Percentiles rank a stretch among this genome's conserved stretches.
These are phyloP conservation scores for Lucilia cuprina DNA, from an alignment of 1,140 invertebrate species.

Conservation along the genomic window DNA sequence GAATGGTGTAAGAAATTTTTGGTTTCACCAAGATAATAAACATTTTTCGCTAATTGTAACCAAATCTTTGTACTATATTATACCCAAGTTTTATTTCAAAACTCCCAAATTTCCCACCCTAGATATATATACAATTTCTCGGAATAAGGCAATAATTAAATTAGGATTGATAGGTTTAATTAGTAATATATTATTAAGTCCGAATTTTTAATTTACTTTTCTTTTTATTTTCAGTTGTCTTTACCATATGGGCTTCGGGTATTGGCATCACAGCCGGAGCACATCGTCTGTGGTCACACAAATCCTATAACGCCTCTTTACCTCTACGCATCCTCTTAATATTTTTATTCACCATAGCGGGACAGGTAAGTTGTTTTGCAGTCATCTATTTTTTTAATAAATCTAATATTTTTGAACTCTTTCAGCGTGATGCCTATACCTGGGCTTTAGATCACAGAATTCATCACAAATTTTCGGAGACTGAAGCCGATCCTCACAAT, in stretches of 20 bases:
- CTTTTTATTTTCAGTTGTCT: slow-evolving; percentile 67
- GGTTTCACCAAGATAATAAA: no score
- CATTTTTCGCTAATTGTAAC: no score
- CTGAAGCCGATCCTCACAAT: slow-evolving; percentile 84
- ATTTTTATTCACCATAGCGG: slow-evolving; percentile 73
- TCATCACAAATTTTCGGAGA: slow-evolving; percentile 84
- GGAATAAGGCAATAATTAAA: no score
- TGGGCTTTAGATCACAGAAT: slow-evolving; percentile 84
- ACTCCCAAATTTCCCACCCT: no score
- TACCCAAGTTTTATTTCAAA: no score
- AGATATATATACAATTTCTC: no score
- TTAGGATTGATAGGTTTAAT: no score
- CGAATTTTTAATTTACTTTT: neutral
- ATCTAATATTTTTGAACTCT: neutral
- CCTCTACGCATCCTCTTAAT: slow-evolving; percentile 77
- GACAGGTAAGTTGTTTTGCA: slow-evolving; percentile 65
- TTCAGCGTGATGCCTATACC: slow-evolving; percentile 74
- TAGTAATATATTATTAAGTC: no score
- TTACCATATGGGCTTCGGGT: slow-evolving; percentile 64
- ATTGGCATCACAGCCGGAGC: slow-evolving; percentile 82
- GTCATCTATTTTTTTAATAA: neutral
- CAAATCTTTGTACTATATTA: no score
- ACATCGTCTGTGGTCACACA: slow-evolving; percentile 85
- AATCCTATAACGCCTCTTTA: slow-evolving; percentile 80
- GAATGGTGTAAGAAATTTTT: no score